These are phyloP conservation scores for Orchesella cincta DNA, from an alignment of 1,140 invertebrate species.

Conservation along the genomic window DNA sequence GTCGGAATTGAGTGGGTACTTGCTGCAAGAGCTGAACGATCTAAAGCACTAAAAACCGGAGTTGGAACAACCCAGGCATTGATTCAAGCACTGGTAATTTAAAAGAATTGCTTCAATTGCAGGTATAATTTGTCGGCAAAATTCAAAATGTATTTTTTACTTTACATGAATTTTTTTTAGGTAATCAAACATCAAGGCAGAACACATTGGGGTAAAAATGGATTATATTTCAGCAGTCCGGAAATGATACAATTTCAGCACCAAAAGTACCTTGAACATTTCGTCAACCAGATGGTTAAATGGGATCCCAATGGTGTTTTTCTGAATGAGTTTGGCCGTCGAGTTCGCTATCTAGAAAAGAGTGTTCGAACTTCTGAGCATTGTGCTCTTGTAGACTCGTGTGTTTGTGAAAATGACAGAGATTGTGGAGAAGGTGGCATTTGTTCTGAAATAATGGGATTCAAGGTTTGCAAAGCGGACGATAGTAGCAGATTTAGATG, in stretches of 20 bases:
- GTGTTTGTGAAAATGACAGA: background rate
- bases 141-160: background rate
- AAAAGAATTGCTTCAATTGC: background rate
- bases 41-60: background rate
- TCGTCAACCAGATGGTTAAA: background rate
- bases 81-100: background rate
- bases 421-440: background rate
- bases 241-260: background rate
- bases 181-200: background rate
- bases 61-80: background rate
- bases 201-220: slow-evolving; percentile 25
- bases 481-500: no score
- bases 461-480: no score
- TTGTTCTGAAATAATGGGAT: no score
- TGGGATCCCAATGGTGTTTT: background rate
- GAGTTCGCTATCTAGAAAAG: background rate
- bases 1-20: background rate
- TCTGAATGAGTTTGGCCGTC: background rate
- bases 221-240: background rate
- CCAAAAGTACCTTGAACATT: background rate
- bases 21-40: background rate
- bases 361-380: background rate
- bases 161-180: background rate
- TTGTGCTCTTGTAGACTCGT: background rate
- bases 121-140: background rate